phyloP scores from a whole-genome alignment of 2,113 vertebrate species.

The Corythornis cristatus region DNA sequence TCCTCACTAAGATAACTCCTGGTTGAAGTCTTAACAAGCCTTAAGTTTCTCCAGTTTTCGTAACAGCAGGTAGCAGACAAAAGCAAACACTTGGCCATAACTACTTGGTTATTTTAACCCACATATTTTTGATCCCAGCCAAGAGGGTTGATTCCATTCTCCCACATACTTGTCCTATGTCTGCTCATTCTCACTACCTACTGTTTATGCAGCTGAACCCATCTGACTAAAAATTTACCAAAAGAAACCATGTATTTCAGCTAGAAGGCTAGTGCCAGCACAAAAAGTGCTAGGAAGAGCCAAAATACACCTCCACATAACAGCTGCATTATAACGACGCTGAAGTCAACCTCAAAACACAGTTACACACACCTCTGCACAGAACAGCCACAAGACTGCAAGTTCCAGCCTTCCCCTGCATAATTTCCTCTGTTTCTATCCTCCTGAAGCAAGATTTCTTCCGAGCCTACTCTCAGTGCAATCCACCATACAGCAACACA shows the following conservation, averaged over 20 bases:
- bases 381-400: background rate
- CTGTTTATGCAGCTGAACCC: background rate
- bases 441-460: background rate
- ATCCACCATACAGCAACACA: background rate
- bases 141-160: background rate
- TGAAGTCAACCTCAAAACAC: background rate
- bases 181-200: background rate
- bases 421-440: background rate
- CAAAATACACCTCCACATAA: background rate
- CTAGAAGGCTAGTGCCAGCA: background rate
- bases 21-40: background rate
- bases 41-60: background rate
- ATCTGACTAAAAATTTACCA: background rate
- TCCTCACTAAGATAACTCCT: background rate
- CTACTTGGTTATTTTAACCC: background rate
- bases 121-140: background rate
- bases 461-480: background rate
- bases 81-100: background rate
- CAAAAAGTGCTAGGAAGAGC: background rate
- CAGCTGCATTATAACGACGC: background rate
- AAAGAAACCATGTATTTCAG: background rate
- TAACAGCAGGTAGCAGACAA: background rate
- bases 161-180: accelerated
- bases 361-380: background rate
- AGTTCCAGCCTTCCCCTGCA: background rate